A percentile compares a stretch with the other conserved stretches of the same genome.
phyloP scores from a whole-genome alignment of 1,140 invertebrate genomes.

The Cecropterus lyciades region DNA sequence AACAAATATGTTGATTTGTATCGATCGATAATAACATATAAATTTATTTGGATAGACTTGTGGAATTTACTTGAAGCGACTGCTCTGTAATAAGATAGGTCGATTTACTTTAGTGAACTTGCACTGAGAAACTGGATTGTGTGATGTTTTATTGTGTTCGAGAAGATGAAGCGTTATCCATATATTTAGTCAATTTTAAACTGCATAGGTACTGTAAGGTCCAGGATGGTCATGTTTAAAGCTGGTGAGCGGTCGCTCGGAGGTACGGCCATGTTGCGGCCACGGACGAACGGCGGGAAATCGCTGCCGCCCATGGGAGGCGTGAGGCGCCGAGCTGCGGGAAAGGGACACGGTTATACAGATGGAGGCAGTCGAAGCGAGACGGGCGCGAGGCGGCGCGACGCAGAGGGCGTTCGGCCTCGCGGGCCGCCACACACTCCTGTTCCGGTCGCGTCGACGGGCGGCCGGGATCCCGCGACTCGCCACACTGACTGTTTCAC shows the following conservation, averaged over 20 bases:
- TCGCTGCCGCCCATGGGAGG: conserved; percentile 81
- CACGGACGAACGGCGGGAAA: conserved; percentile 68
- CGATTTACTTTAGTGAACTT: not conserved
- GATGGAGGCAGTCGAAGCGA: conserved; percentile 46
- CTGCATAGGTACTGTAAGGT: conserved; percentile 24
- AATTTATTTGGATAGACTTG: no score
- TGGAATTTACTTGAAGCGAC: no score
- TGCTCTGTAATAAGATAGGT: not conserved
- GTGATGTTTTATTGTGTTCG: conserved; percentile 14
- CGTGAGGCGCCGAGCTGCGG: conserved; percentile 61
- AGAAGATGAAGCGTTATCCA: conserved; percentile 29
- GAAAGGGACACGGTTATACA: conserved; percentile 57
- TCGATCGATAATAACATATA: no score
- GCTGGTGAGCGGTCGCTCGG: conserved; percentile 58
- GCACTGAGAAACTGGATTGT: conserved; percentile 12
- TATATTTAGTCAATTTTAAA: conserved; percentile 20
- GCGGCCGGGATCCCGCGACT: conserved; percentile 77
- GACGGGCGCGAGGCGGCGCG: conserved; percentile 67
- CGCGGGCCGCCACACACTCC: conserved; percentile 70
- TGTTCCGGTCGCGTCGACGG: conserved; percentile 80
- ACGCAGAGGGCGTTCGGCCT: conserved; percentile 74
- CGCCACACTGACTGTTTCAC: conserved; percentile 64
- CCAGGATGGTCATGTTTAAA: conserved; percentile 52
- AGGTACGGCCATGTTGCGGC: conserved; percentile 79
- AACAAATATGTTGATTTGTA: no score